Conservation (phyloP, 2,113 vertebrate species). For the Ceyx melanurus region DNA sequence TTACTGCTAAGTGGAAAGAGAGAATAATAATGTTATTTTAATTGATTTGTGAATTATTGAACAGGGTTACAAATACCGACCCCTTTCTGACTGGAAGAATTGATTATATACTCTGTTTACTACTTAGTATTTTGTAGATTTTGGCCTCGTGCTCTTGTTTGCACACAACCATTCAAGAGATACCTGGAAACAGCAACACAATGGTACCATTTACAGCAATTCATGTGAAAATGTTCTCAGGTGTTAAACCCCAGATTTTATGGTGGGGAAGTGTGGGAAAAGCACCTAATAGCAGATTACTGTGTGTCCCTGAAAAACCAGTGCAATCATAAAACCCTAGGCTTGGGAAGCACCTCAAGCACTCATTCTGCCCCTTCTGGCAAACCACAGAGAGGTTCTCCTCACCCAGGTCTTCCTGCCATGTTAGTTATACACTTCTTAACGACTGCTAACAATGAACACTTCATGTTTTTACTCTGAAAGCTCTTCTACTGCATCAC, state of each 20-base stretch:
- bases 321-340: background rate
- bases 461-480: background rate
- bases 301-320: background rate
- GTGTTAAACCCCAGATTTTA: background rate
- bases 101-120: constrained; percentile 40
- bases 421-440: background rate
- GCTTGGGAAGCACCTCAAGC: background rate
- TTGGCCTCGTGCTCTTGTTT: background rate
- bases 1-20: constrained; percentile 71
- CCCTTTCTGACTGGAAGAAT: constrained; percentile 53
- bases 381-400: background rate
- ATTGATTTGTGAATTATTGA: constrained; percentile 84
- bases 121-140: background rate
- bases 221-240: background rate
- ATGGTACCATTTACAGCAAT: background rate
- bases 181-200: background rate
- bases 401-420: background rate
- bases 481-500: background rate
- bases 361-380: background rate
- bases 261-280: background rate
- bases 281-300: background rate
- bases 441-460: background rate
- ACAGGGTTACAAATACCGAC: constrained; percentile 54
- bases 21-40: constrained; percentile 80
- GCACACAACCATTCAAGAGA: background rate